Conservation (phyloP, 2,113 vertebrate species). For the Pungitius pungitius region DNA sequence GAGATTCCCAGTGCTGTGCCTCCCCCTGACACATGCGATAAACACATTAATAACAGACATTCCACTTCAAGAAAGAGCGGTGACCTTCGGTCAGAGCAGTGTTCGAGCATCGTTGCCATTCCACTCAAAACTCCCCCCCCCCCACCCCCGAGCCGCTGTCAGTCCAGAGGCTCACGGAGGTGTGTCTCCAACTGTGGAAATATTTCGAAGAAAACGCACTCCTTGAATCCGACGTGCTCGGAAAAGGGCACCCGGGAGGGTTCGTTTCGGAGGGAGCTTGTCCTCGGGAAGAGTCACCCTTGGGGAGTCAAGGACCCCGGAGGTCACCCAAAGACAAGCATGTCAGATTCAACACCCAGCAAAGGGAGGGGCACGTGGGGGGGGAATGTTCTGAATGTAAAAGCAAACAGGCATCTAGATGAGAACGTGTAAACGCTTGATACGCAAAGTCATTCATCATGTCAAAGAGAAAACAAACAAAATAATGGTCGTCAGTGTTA, state of each 20-base stretch:
- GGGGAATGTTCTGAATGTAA: slow-evolving; percentile 57
- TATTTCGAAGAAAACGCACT: too few species aligned
- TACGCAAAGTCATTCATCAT: slow-evolving; percentile 37
- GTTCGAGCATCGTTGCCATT: slow-evolving; percentile 68
- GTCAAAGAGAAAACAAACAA: slow-evolving; percentile 6
- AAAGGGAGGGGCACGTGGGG: slow-evolving; percentile 30
- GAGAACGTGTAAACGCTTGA: slow-evolving; percentile 42
- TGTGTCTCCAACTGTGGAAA: slow-evolving; percentile 16
- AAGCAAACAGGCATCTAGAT: slow-evolving; percentile 40
- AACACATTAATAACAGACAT: slow-evolving; percentile 57
- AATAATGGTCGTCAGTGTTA: slow-evolving; percentile 4
- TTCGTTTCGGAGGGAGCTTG: slow-evolving; percentile 54
- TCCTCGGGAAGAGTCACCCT: slow-evolving; percentile 34
- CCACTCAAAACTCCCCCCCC: slow-evolving; percentile 48
- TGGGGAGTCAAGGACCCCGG: slow-evolving; percentile 55
- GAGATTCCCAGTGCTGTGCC: slow-evolving; percentile 33
- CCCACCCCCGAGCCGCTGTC: slow-evolving; percentile 31
- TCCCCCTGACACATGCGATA: slow-evolving; percentile 44
- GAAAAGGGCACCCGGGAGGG: too few species aligned
- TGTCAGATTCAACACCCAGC: slow-evolving; percentile 66
- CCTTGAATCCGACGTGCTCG: slow-evolving; percentile 53
- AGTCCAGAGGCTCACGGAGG: slow-evolving; percentile 4
- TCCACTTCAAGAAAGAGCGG: slow-evolving; percentile 51
- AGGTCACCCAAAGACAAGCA: slow-evolving; percentile 63
- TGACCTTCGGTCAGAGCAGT: slow-evolving; percentile 58